Evolutionary conservation across 2,113 vertebrate species (phyloP).

Genomic region (Pelvicachromis taeniatus): DNA sequence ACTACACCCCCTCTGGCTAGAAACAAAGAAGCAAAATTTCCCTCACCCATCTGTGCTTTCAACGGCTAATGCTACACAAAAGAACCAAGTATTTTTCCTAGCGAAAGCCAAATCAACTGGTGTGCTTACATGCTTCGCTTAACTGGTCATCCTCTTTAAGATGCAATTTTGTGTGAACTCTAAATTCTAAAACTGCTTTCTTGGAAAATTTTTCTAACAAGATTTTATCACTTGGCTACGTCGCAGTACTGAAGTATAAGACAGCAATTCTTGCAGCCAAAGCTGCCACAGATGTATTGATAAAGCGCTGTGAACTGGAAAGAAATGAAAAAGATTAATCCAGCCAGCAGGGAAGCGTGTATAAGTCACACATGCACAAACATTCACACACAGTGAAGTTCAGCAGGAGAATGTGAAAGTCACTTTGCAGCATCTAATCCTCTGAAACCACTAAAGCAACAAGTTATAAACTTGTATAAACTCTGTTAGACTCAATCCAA

Average conservation of each 20-base stretch:
- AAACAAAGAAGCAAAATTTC: conserved; percentile 23
- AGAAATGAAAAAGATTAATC: conserved; percentile 12
- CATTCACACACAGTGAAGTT: neutral
- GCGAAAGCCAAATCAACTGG: neutral
- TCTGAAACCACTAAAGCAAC: conserved; percentile 49
- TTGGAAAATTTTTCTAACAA: neutral
- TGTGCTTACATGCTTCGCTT: neutral
- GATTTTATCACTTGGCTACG: neutral
- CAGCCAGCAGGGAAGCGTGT: neutral
- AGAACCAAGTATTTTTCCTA: neutral
- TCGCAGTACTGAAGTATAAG: neutral
- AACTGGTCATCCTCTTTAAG: neutral
- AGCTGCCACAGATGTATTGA: conserved; percentile 2
- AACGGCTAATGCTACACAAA: neutral
- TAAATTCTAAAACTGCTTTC: neutral
- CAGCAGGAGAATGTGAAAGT: conserved; percentile 7
- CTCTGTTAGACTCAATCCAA: conserved; percentile 50
- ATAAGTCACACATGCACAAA: conserved; percentile 14
- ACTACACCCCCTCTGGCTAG: conserved; percentile 37
- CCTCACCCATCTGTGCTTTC: neutral
- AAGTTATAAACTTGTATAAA: conserved; percentile 13
- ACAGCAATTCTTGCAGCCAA: neutral
- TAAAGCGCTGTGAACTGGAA: neutral
- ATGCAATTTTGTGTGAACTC: neutral
- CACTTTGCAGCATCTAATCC: conserved; percentile 38